A percentile compares a stretch with the other conserved stretches of the same genome.
phyloP scores from a whole-genome alignment of 2,797 vertebrate genomes.

The Myotis myotis region DNA sequence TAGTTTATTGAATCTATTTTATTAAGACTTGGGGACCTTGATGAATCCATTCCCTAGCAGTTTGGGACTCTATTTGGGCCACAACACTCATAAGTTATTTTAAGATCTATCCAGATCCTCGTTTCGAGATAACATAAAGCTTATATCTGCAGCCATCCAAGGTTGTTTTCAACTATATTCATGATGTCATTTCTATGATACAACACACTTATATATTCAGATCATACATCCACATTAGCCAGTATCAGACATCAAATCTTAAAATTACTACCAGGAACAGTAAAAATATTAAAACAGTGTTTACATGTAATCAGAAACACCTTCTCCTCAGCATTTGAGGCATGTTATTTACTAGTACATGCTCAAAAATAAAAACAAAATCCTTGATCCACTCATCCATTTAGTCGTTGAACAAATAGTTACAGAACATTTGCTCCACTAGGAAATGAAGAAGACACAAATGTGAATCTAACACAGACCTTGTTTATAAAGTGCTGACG shows the following conservation, averaged over 20 bases:
- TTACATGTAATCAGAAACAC: neutral
- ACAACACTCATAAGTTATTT: neutral
- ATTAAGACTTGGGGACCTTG: neutral
- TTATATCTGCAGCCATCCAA: neutral
- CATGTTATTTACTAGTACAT: neutral
- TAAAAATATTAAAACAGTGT: neutral
- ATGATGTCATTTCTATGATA: neutral
- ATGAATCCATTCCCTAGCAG: neutral
- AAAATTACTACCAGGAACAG: neutral
- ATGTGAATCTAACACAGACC: neutral
- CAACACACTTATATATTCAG: neutral
- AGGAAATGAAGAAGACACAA: neutral
- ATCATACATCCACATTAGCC: neutral
- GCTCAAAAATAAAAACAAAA: neutral
- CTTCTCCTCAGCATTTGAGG: neutral
- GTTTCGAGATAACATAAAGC: neutral
- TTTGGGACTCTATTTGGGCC: neutral
- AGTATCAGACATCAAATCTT: neutral
- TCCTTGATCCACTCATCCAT: neutral
- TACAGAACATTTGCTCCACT: neutral
- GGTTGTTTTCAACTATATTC: neutral
- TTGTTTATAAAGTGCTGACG: neutral
- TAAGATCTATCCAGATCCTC: neutral
- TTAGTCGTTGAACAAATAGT: slow-evolving; percentile 6
- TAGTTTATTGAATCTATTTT: neutral